Evolutionary conservation across 1,140 invertebrate genomes (phyloP).

Genomic region (Hirudo medicinalis): DNA sequence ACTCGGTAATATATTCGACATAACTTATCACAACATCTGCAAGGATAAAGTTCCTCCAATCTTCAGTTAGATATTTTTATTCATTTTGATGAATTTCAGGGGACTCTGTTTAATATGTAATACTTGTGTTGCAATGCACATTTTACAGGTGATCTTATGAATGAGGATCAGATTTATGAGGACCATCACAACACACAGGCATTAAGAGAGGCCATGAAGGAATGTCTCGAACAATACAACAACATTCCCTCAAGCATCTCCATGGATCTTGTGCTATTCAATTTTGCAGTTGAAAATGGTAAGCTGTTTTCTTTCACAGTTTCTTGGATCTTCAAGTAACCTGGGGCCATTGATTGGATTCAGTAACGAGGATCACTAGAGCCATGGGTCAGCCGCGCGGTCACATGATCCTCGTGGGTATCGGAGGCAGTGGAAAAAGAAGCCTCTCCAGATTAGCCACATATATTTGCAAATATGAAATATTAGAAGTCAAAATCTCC

Average conservation of each 20-base stretch:
- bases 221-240: slow-evolving; percentile 65
- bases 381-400: slow-evolving; percentile 69
- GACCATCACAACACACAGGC: slow-evolving; percentile 53
- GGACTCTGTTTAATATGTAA: slow-evolving; percentile 6
- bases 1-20: slow-evolving; percentile 59
- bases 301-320: not conserved
- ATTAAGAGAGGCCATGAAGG: slow-evolving; percentile 52
- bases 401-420: slow-evolving; percentile 66
- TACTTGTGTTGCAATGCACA: slow-evolving; percentile 1
- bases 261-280: slow-evolving; percentile 67
- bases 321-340: not conserved
- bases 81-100: not conserved
- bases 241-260: slow-evolving; percentile 55
- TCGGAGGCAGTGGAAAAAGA: slow-evolving; percentile 48
- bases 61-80: slow-evolving; percentile 49
- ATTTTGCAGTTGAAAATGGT: slow-evolving; percentile 65
- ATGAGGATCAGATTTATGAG: slow-evolving; percentile 58
- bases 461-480: slow-evolving; percentile 56
- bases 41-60: slow-evolving; percentile 57
- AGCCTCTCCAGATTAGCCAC: slow-evolving; percentile 38
- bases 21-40: slow-evolving; percentile 64
- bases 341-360: slow-evolving; percentile 16
- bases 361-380: slow-evolving; percentile 59
- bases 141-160: slow-evolving; percentile 54
- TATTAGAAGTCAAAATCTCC: slow-evolving; percentile 63